phyloP scores from a whole-genome alignment of 2,888 invertebrate species.

The Mesopsocus fuscifrons region DNA sequence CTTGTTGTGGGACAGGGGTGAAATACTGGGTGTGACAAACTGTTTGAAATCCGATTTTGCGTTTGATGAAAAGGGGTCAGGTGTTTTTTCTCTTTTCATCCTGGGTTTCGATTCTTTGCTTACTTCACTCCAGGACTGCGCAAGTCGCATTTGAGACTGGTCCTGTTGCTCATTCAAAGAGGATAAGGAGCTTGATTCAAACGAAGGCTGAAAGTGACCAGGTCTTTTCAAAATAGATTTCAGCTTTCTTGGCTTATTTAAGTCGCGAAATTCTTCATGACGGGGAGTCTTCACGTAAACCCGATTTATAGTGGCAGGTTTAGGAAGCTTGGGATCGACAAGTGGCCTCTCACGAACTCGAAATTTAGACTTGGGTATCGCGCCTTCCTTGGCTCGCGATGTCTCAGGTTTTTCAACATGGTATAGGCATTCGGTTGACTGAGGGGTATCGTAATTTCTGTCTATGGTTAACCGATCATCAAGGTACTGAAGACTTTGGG shows the following conservation, averaged over 20 bases:
- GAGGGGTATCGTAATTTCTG: constrained; percentile 2
- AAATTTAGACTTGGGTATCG: constrained; percentile 2
- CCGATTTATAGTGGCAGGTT: not conserved
- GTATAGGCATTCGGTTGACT: not conserved
- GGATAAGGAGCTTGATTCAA: not conserved
- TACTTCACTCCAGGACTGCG: not conserved
- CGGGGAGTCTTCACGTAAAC: constrained; percentile 2
- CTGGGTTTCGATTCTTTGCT: not conserved
- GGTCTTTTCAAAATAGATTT: constrained; percentile 6
- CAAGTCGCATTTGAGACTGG: not conserved
- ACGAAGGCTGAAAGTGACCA: not conserved
- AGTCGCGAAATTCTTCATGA: not conserved
- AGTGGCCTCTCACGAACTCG: not conserved
- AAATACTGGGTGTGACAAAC: not conserved
- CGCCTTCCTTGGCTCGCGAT: not conserved
- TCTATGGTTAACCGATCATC: not conserved
- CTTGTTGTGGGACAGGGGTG: constrained; percentile 1
- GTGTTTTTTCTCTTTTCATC: not conserved
- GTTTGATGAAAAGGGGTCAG: not conserved
- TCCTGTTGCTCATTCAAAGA: not conserved
- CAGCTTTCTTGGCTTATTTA: not conserved
- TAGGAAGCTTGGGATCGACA: not conserved
- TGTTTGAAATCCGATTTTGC: not conserved
- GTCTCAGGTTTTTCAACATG: not conserved
- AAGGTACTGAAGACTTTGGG: not conserved